Conservation (phyloP, 2,888 invertebrate genomes). For the Zhuqinia jingwanae region DNA sequence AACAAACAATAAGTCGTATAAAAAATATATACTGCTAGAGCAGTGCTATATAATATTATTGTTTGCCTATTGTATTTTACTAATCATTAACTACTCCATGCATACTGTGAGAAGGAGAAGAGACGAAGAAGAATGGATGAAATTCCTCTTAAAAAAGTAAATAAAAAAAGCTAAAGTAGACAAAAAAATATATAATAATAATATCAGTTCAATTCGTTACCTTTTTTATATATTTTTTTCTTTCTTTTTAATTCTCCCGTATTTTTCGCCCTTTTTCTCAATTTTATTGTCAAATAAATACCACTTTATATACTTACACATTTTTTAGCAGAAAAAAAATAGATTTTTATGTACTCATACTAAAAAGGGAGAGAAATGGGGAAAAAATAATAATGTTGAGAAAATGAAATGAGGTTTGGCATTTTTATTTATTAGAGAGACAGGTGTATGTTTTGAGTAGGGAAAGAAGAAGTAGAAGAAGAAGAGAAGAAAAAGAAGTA, state of each 20-base stretch:
- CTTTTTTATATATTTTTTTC: background rate
- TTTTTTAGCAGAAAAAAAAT: conserved; percentile 1
- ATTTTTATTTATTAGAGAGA: conserved; percentile 36
- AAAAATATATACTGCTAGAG: background rate
- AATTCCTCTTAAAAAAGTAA: conserved; percentile 10
- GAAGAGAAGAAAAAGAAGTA: no score
- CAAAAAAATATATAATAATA: background rate
- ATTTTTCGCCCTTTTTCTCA: no score
- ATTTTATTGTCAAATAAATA: conserved; percentile 37
- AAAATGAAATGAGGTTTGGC: conserved; percentile 52
- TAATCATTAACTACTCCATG: conserved; percentile 23
- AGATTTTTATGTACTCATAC: conserved; percentile 18
- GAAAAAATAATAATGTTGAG: conserved; percentile 43
- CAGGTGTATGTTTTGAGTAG: conserved; percentile 47
- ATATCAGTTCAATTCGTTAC: background rate
- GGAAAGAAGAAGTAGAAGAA: background rate
- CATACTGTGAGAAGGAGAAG: no score
- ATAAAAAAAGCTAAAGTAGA: background rate
- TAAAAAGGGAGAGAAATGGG: conserved; percentile 23
- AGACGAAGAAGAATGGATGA: conserved; percentile 31
- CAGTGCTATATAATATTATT: background rate
- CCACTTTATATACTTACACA: conserved; percentile 16
- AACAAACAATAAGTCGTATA: conserved; percentile 38
- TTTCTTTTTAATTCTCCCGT: no score
- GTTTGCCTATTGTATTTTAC: background rate